Conservation (phyloP, 1,140 invertebrate genomes). For the Nasonia longicornis region DNA sequence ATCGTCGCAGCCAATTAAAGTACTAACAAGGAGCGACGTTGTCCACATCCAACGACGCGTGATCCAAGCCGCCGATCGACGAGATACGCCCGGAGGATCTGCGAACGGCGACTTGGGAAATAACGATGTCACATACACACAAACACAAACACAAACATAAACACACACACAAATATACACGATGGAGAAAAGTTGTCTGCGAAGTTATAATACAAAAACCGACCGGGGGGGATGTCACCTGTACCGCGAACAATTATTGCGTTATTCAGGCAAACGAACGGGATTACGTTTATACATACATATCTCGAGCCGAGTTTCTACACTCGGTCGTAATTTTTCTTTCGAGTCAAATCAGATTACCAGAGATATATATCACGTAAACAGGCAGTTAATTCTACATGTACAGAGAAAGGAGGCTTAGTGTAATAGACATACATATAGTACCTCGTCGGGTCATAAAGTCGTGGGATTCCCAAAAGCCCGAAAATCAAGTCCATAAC, state of each 20-base stretch:
- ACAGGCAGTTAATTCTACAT: too few species aligned
- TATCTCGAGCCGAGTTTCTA: not conserved
- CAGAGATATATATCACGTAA: too few species aligned
- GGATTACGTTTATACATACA: not conserved
- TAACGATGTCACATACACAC: not conserved
- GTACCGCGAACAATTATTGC: conserved; percentile 3
- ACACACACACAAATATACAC: not conserved
- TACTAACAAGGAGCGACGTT: not conserved
- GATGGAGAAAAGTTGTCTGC: conserved; percentile 1
- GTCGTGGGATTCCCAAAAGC: too few species aligned
- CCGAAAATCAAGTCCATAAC: too few species aligned
- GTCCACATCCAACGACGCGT: not conserved
- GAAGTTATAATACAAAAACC: not conserved
- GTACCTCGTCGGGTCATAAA: too few species aligned
- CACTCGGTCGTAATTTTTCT: not conserved
- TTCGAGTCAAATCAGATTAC: too few species aligned
- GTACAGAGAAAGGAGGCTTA: too few species aligned
- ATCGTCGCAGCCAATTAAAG: not conserved
- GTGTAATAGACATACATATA: too few species aligned
- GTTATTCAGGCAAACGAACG: not conserved
- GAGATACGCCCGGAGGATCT: not conserved
- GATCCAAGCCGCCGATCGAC: not conserved
- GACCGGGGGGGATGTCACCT: not conserved
- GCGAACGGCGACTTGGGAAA: too few species aligned
- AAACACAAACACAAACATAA: not conserved